phyloP scores from a whole-genome alignment of 2,113 vertebrate species.

The Coptodon bakossiorum region DNA sequence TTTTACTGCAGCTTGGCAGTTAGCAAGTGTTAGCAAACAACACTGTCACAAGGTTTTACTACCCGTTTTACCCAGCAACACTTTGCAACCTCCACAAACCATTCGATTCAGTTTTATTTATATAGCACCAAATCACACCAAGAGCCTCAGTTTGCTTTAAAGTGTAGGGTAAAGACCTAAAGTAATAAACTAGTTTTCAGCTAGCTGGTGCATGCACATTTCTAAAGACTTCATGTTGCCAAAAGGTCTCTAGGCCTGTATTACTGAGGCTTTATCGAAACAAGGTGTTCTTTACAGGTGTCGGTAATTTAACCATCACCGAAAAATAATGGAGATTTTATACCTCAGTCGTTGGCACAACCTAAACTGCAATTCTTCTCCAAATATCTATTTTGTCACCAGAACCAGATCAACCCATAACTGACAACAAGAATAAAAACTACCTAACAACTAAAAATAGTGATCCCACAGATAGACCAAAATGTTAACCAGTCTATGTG shows the following conservation, averaged over 20 bases:
- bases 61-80: not conserved
- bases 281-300: not conserved
- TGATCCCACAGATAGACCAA: fast-evolving
- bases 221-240: not conserved
- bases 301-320: not conserved
- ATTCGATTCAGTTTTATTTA: not conserved
- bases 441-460: fast-evolving
- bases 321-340: not conserved
- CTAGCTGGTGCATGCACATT: not conserved
- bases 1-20: not conserved
- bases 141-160: not conserved
- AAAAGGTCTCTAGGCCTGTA: not conserved
- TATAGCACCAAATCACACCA: not conserved
- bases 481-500: not conserved
- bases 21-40: not conserved
- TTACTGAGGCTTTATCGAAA: not conserved
- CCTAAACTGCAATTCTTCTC: not conserved
- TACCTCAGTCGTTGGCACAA: not conserved
- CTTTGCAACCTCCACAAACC: not conserved
- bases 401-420: not conserved
- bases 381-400: not conserved
- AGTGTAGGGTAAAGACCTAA: not conserved
- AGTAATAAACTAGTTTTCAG: not conserved
- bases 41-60: not conserved
- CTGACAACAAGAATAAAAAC: not conserved